Evolutionary conservation across 2,797 vertebrate genomes (phyloP), one percentile per base, ranked within the genome.

Genomic region (Florisuga fusca): DNA sequence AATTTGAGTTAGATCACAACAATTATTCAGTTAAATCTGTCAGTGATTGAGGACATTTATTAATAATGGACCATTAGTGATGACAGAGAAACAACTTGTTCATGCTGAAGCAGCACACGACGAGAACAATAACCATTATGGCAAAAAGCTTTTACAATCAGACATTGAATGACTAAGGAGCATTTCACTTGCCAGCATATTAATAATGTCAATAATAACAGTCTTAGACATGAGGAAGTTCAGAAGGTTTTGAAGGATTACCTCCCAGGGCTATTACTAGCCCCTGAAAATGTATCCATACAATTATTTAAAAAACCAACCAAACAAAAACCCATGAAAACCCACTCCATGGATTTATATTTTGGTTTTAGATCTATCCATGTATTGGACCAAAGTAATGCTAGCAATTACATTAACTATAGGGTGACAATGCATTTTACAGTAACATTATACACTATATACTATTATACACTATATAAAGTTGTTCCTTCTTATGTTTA

Each of bases 91-190:
- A 90, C 38, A 21, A 78, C 43, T 84, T 75, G 54, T 72, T 84
- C 48, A 33, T 8, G 83, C 54, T 86, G 80, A 95, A 90, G 53
- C 46, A 93, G 38, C 69, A 73, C 36, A 76, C 22, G 63, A 81
- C 72, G 62, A 93, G 29, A 92, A 58, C 54, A 93, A 72, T 81
- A 77, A 71, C 50, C 43, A 16, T 88, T 88, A 95, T 58, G 34
- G 38, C 16, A 89, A 87, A 91, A 95, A 86, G 71, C 66, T 93
- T 93, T 96, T 88, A 92, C 34, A 86, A 72, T 68, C 62, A 84
- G 38, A 21, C 62, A 55, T 78, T 51, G 64, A 86, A 84, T 62
- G 10, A 76, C 46, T 51, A 62, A 81, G 74, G 22, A 84, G 11
- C 46, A 43, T 90, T 90, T 81, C 22, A 25, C 50, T 81, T 87